A percentile compares a stretch with the other conserved stretches of the same genome.
Conservation (phyloP, 2,888 invertebrate species). For the Drosophila birchii region DNA sequence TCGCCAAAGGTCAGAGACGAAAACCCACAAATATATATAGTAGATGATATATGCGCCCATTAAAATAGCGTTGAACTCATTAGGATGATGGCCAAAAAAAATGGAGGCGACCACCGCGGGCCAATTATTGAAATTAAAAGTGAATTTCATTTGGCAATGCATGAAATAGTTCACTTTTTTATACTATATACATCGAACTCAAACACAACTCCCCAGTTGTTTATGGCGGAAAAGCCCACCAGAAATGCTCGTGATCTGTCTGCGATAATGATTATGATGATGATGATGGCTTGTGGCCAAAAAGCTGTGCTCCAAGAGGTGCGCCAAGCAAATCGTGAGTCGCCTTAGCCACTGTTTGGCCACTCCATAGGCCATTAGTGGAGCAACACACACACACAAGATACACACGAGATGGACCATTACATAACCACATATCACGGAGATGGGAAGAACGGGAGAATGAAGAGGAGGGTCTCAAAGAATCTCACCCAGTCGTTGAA, state of each 20-base stretch:
- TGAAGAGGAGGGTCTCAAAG: neutral
- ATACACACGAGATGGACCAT: slow-evolving; percentile 18
- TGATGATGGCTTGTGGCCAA: slow-evolving; percentile 51
- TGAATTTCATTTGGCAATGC: slow-evolving; percentile 62
- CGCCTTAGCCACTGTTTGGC: slow-evolving; percentile 37
- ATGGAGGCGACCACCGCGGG: slow-evolving; percentile 41
- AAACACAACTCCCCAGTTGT: slow-evolving; percentile 2
- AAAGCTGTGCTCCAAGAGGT: slow-evolving; percentile 57
- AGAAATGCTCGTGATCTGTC: slow-evolving; percentile 59
- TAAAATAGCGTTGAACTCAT: slow-evolving; percentile 58
- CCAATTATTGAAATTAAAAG: slow-evolving; percentile 77
- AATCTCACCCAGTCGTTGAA: slow-evolving; percentile 94
- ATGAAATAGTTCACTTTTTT: slow-evolving; percentile 62
- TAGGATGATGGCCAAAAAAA: slow-evolving; percentile 48
- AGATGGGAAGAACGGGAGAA: neutral
- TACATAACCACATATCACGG: slow-evolving; percentile 17
- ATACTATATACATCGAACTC: slow-evolving; percentile 2
- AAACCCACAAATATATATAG: slow-evolving; percentile 21
- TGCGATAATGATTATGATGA: slow-evolving; percentile 61
- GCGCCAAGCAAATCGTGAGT: slow-evolving; percentile 62
- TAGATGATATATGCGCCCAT: slow-evolving; percentile 48
- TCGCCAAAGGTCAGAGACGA: slow-evolving; percentile 59
- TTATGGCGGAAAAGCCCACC: slow-evolving; percentile 42
- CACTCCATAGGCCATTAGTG: slow-evolving; percentile 72
- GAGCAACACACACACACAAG: slow-evolving; percentile 30